phyloP scores from a whole-genome alignment of 2,797 vertebrate genomes.

The Acanthiza pusilla region DNA sequence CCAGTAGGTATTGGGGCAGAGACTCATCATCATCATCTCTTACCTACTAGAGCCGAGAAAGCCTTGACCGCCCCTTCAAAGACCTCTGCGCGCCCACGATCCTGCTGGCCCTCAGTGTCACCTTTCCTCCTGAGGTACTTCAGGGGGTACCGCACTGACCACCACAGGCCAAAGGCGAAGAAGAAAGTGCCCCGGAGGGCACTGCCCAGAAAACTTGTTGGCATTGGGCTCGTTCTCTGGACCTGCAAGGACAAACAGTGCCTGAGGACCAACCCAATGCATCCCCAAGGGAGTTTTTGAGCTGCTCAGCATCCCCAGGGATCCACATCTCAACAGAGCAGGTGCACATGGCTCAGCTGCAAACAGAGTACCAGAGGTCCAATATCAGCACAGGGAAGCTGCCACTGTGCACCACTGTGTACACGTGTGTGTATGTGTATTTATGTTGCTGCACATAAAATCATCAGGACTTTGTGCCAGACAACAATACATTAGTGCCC shows the following conservation, averaged over 20 bases:
- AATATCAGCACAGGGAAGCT: background rate
- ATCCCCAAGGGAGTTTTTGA: background rate
- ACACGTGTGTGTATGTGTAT: fast-evolving
- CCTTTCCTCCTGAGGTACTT: conserved; percentile 65
- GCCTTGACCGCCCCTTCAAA: conserved; percentile 78
- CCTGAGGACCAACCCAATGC: background rate
- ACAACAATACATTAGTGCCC: background rate
- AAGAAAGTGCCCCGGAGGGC: conserved; percentile 92
- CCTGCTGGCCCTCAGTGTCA: background rate
- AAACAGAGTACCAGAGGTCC: background rate
- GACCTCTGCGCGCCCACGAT: conserved; percentile 70
- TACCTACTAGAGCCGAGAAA: conserved; percentile 83
- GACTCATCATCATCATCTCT: background rate
- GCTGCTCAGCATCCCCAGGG: background rate
- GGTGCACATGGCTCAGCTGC: background rate
- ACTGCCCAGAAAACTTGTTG: conserved; percentile 90
- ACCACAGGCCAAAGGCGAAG: conserved; percentile 85
- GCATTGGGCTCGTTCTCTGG: background rate
- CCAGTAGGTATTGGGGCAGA: background rate
- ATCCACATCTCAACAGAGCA: fast-evolving
- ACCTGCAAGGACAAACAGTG: background rate
- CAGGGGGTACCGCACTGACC: conserved; percentile 78
- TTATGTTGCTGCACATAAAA: background rate
- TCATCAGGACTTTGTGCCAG: background rate
- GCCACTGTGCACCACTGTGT: background rate